Percentiles rank a stretch among this genome's conserved stretches.
These are phyloP conservation scores for Avahi laniger DNA, from an alignment of 2,797 vertebrate genomes.

Conservation along the genomic window DNA sequence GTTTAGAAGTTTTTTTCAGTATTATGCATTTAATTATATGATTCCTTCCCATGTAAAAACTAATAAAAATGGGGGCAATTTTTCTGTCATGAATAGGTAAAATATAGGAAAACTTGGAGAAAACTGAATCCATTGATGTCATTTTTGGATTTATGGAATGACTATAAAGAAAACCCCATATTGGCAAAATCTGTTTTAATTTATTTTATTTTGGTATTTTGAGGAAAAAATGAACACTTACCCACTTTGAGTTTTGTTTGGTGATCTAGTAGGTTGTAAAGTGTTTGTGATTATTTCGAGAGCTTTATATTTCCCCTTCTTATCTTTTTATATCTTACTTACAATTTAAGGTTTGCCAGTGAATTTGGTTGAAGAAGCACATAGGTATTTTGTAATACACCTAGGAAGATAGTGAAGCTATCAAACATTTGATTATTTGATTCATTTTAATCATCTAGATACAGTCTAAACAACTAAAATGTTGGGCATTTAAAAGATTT, in stretches of 20 bases:
- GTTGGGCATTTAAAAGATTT: not conserved
- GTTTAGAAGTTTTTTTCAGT: constrained; percentile 19
- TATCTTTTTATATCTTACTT: constrained; percentile 19
- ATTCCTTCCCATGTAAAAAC: constrained; percentile 6
- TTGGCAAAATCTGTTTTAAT: not conserved
- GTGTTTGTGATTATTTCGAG: constrained; percentile 42
- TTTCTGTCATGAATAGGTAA: constrained; percentile 1
- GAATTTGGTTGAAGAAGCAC: not conserved
- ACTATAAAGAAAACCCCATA: not conserved
- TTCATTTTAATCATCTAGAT: not conserved
- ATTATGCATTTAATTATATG: constrained; percentile 1
- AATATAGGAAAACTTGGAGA: constrained; percentile 1
- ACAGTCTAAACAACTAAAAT: not conserved
- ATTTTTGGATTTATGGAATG: not conserved
- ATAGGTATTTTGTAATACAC: not conserved
- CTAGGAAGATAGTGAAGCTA: not conserved
- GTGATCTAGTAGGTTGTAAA: constrained; percentile 10
- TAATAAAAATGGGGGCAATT: constrained; percentile 9
- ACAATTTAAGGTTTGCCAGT: constrained; percentile 13
- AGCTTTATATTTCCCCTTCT: not conserved
- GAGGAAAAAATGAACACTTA: not conserved
- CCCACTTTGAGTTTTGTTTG: not conserved
- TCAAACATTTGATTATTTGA: constrained; percentile 41
- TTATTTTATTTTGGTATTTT: constrained; percentile 27
- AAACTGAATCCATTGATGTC: not conserved